Evolutionary conservation across 1,140 invertebrate species (phyloP).

Genomic region (Pseudomyrmex flavicornis): DNA sequence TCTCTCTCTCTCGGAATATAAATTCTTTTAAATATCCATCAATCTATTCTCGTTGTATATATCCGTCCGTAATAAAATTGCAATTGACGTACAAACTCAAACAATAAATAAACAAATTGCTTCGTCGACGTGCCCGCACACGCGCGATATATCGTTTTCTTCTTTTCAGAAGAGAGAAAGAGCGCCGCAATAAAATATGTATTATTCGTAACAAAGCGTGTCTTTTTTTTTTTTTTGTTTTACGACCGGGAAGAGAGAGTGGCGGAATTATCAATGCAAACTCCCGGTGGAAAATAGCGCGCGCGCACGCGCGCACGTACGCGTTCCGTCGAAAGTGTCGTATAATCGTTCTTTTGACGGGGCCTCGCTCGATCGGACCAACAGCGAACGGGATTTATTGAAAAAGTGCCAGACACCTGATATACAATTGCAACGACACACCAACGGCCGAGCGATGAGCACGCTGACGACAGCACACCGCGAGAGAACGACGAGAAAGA

Average conservation of each 20-base stretch:
- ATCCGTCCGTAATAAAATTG: neutral
- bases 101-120: conserved; percentile 26
- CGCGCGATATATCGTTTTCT: conserved; percentile 16
- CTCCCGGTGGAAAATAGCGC: neutral
- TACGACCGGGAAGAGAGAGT: conserved; percentile 14
- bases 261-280: neutral
- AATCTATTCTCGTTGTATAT: neutral
- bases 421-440: conserved; percentile 52
- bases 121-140: neutral
- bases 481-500: conserved; percentile 32
- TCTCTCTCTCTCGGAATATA: neutral
- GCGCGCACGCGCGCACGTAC: neutral
- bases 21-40: conserved; percentile 1
- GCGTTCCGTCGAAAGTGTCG: neutral
- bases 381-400: conserved; percentile 39
- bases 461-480: conserved; percentile 35
- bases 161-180: no score
- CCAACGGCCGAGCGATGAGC: neutral
- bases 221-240: neutral
- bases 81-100: neutral
- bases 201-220: conserved; percentile 48
- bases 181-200: conserved; percentile 20
- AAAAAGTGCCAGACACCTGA: conserved; percentile 43
- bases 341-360: conserved; percentile 28
- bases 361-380: conserved; percentile 27